Percentiles rank a stretch among this genome's conserved stretches.
Evolutionary conservation across 2,113 vertebrate genomes (phyloP).

Genomic region (Cathartes aura): DNA sequence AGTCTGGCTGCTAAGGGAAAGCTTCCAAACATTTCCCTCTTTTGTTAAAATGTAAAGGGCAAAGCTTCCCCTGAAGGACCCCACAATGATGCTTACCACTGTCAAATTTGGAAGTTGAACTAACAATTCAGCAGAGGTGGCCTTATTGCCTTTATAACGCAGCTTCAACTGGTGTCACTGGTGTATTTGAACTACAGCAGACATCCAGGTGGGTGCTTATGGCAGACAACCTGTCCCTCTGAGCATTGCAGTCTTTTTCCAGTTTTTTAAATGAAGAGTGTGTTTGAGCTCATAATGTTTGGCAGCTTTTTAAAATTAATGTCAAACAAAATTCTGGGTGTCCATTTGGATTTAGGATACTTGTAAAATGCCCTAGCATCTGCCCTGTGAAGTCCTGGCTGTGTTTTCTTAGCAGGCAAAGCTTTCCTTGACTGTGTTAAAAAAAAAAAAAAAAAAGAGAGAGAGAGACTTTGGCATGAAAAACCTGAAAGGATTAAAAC

Average conservation of each 20-base stretch:
- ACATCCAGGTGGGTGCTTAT: not conserved
- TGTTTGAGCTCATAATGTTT: not conserved
- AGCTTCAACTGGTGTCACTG: not conserved
- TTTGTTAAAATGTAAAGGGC: not conserved
- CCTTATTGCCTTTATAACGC: not conserved
- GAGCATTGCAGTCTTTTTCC: not conserved
- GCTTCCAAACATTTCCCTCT: not conserved
- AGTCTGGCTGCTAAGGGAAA: not conserved
- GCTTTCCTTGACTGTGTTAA: not conserved
- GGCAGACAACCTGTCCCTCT: not conserved
- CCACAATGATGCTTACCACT: not conserved
- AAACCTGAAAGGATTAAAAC: not conserved
- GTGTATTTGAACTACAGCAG: not conserved
- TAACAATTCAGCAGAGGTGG: rapidly evolving
- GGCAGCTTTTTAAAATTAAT: not conserved
- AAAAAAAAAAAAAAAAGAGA: too few relatives aligned
- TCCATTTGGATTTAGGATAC: not conserved
- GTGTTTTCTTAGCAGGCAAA: not conserved
- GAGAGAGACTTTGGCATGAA: too few relatives aligned
- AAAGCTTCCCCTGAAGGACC: not conserved
- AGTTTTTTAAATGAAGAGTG: not conserved
- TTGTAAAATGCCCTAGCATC: not conserved
- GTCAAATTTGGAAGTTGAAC: not conserved
- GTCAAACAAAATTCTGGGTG: not conserved
- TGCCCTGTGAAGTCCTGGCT: not conserved